Percentiles rank a stretch among this genome's conserved stretches.
phyloP scores from a whole-genome alignment of 1,140 invertebrate genomes.

The Tribolium madens region DNA sequence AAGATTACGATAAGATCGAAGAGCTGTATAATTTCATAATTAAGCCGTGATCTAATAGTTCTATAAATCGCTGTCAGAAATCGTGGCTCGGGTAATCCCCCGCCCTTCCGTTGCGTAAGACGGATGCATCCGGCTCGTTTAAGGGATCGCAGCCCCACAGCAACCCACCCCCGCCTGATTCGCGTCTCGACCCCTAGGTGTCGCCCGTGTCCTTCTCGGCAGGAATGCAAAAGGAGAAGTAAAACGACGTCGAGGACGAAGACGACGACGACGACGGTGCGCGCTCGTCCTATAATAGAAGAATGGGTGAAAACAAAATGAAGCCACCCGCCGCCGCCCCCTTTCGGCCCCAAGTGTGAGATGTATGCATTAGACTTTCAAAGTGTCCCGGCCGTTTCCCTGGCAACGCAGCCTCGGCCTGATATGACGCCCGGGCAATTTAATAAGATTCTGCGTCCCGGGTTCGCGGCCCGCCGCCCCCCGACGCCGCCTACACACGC shows the following conservation, averaged over 20 bases:
- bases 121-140: slow-evolving; percentile 37
- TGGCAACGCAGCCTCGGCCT: slow-evolving; percentile 64
- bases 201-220: not conserved
- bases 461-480: slow-evolving; percentile 47
- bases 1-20: too few species aligned
- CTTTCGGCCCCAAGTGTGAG: slow-evolving; percentile 64
- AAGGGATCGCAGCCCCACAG: not conserved
- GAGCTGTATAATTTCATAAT: slow-evolving; percentile 9
- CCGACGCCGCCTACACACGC: slow-evolving; percentile 51
- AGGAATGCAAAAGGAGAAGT: slow-evolving; percentile 42
- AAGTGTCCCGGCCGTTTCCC: slow-evolving; percentile 66
- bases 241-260: slow-evolving; percentile 24
- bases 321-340: slow-evolving; percentile 56
- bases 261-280: slow-evolving; percentile 49
- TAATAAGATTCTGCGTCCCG: slow-evolving; percentile 66
- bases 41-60: slow-evolving; percentile 30
- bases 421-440: slow-evolving; percentile 67
- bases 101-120: slow-evolving; percentile 29
- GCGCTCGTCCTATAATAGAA: slow-evolving; percentile 58
- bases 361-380: slow-evolving; percentile 67
- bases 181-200: slow-evolving; percentile 5
- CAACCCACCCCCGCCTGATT: not conserved
- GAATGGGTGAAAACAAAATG: slow-evolving; percentile 62
- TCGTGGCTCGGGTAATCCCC: slow-evolving; percentile 5
- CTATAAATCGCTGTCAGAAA: slow-evolving; percentile 41